These are phyloP conservation scores for Caenorhabditis imperialis DNA, from an alignment of 2,888 invertebrate genomes.

Conservation along the genomic window DNA sequence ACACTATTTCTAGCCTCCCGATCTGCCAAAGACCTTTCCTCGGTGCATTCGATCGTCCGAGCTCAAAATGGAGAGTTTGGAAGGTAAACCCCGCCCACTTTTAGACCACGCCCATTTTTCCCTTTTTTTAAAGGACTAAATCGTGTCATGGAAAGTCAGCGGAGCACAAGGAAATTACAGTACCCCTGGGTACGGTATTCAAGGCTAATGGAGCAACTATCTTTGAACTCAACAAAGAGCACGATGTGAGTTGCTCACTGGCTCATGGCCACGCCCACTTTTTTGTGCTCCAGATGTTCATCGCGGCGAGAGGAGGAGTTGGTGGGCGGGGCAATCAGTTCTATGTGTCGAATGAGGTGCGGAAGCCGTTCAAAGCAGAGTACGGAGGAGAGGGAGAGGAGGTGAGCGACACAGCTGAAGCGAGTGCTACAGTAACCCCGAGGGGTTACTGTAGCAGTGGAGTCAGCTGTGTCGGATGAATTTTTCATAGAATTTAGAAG, in stretches of 20 bases:
- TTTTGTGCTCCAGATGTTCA: constrained; percentile 83
- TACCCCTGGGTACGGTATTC: constrained; percentile 64
- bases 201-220: constrained; percentile 31
- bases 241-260: constrained; percentile 46
- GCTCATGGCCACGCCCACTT: not conserved
- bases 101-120: too few species aligned
- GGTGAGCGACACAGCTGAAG: too few species aligned
- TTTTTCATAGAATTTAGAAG: not conserved
- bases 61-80: constrained; percentile 72
- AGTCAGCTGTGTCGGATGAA: too few species aligned
- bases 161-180: constrained; percentile 54
- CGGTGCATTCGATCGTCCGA: constrained; percentile 60
- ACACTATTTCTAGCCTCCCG: constrained; percentile 64
- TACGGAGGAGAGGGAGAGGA: constrained; percentile 89
- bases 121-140: constrained; percentile 30
- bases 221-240: constrained; percentile 50
- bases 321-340: constrained; percentile 96
- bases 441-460: too few species aligned
- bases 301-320: constrained; percentile 93
- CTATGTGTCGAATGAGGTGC: constrained; percentile 87
- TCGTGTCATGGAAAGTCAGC: constrained; percentile 66
- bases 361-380: constrained; percentile 89
- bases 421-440: too few species aligned
- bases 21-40: constrained; percentile 68
- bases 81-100: constrained; percentile 6